Conservation (phyloP, 2,113 vertebrate genomes). For the Sinocyclocheilus maitianheensis region DNA sequence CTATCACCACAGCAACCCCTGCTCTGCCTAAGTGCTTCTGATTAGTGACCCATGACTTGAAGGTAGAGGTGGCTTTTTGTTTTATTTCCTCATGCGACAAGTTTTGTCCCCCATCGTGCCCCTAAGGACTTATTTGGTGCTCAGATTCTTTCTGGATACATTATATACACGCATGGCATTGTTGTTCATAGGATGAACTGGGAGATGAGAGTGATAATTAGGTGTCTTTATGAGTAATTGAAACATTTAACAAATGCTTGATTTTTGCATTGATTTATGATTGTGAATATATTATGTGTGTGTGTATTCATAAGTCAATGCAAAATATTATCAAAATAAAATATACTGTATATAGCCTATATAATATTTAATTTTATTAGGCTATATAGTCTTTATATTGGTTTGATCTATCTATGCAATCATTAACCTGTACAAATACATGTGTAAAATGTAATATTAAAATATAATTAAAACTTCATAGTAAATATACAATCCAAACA, state of each 20-base stretch:
- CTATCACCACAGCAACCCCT: constrained; percentile 47
- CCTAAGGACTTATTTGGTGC: not conserved
- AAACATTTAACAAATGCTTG: not conserved
- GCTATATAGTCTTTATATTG: too few species aligned
- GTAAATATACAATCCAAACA: constrained; percentile 73
- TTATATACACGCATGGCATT: not conserved
- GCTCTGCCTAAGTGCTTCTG: constrained; percentile 69
- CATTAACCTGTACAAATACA: too few species aligned
- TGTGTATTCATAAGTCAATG: not conserved
- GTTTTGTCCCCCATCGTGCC: not conserved
- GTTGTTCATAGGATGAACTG: not conserved
- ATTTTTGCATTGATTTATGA: constrained; percentile 7
- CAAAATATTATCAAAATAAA: too few species aligned
- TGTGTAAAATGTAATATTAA: too few species aligned
- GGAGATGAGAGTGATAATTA: not conserved
- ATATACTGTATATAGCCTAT: too few species aligned
- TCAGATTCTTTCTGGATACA: not conserved
- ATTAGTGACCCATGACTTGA: constrained; percentile 49
- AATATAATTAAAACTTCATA: too few species aligned
- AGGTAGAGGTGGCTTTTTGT: constrained; percentile 46
- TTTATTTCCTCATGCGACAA: constrained; percentile 39
- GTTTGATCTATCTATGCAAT: too few species aligned
- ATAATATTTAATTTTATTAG: too few species aligned
- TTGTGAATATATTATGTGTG: not conserved
- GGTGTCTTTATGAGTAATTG: not conserved